Evolutionary conservation across 92 coral and sea anemone genomes (phyloP).

Genomic region (Actinostola sp.): DNA sequence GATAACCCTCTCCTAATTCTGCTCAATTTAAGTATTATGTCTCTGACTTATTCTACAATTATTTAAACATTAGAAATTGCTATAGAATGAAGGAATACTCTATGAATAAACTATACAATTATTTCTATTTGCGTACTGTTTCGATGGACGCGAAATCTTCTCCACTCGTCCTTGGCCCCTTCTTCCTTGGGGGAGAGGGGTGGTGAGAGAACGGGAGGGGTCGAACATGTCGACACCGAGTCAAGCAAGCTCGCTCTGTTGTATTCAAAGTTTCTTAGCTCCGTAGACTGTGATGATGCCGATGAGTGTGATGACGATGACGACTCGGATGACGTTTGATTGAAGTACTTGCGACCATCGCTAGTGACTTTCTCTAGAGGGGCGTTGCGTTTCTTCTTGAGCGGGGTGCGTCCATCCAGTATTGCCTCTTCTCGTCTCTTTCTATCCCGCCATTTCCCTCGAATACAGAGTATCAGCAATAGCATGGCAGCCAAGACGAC

Average conservation of each 20-base stretch:
- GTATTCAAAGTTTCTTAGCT: conserved; percentile 92
- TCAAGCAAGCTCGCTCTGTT: conserved; percentile 83
- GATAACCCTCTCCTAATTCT: neutral
- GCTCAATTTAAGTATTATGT: neutral
- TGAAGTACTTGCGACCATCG: conserved; percentile 70
- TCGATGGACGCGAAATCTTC: conserved; percentile 90
- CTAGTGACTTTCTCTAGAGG: conserved; percentile 65
- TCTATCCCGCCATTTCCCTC: conserved; percentile 89
- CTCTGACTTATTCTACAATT: conserved; percentile 33
- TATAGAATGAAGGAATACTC: conserved; percentile 21
- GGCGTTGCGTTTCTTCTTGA: conserved; percentile 72
- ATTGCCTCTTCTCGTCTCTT: conserved; percentile 71
- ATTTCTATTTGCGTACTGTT: conserved; percentile 92
- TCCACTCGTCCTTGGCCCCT: conserved; percentile 98
- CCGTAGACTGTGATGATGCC: conserved; percentile 85
- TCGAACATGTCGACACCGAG: conserved; percentile 72
- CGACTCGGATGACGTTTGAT: conserved; percentile 82
- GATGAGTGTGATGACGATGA: conserved; percentile 76
- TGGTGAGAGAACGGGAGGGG: conserved; percentile 88
- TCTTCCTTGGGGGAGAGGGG: conserved; percentile 97
- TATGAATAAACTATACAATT: conserved; percentile 71
- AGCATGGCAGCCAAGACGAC: conserved; percentile 92
- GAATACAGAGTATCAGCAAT: conserved; percentile 75
- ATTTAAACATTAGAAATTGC: conserved; percentile 35
- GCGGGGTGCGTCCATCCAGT: conserved; percentile 64